These are phyloP conservation scores for Cerastoderma edule DNA, from an alignment of 2,888 invertebrate genomes.

Conservation along the genomic window DNA sequence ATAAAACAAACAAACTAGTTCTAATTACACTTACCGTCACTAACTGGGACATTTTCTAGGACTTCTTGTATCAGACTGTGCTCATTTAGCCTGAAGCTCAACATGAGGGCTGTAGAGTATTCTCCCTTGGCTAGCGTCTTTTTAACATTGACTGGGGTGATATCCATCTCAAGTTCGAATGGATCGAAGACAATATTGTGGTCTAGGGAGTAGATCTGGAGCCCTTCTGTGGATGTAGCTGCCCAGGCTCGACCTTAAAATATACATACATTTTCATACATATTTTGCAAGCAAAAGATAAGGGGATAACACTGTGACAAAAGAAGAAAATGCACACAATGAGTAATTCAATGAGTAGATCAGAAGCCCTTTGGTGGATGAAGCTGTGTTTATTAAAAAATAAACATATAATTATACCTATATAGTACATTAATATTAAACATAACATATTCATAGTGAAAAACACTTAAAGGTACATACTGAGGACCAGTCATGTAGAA, in stretches of 20 bases:
- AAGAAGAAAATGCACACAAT: too few relatives aligned
- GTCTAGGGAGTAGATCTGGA: slow-evolving; percentile 93
- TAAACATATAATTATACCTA: too few relatives aligned
- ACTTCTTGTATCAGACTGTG: slow-evolving; percentile 90
- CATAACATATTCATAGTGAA: too few relatives aligned
- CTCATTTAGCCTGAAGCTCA: slow-evolving; percentile 94
- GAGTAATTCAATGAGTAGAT: too few relatives aligned
- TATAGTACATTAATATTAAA: too few relatives aligned
- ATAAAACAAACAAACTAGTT: neutral
- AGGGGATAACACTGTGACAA: too few relatives aligned
- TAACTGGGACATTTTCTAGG: slow-evolving; percentile 91
- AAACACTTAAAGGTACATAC: too few relatives aligned
- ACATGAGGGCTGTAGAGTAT: slow-evolving; percentile 89
- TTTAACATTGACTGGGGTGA: slow-evolving; percentile 88
- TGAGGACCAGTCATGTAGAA: too few relatives aligned
- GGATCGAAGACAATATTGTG: slow-evolving; percentile 94
- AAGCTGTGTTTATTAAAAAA: too few relatives aligned
- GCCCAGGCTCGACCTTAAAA: slow-evolving; percentile 89
- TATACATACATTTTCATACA: too few relatives aligned
- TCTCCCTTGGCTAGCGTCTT: slow-evolving; percentile 76
- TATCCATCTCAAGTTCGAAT: slow-evolving; percentile 92
- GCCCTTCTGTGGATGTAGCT: slow-evolving; percentile 97
- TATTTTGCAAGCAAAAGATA: too few relatives aligned
- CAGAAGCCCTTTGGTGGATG: too few relatives aligned
- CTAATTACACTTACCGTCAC: slow-evolving; percentile 86